Percentiles rank a stretch among this genome's conserved stretches.
phyloP scores from a whole-genome alignment of 2,113 vertebrate species.

The Oreochromis tanganicae region DNA sequence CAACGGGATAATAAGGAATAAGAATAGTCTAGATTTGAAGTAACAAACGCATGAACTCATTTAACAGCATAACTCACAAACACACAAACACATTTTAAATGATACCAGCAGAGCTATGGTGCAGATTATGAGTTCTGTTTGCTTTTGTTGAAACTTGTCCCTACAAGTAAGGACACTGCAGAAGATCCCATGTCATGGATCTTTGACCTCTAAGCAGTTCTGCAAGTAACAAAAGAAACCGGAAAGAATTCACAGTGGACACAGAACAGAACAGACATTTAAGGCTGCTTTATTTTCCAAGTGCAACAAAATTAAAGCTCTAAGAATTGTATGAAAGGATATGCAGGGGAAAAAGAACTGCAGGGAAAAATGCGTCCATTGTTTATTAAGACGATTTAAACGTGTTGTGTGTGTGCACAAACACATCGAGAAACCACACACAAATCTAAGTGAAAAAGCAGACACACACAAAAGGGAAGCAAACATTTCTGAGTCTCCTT shows the following conservation, averaged over 20 bases:
- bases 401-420: neutral
- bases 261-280: neutral
- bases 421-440: neutral
- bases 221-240: neutral
- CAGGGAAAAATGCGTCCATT: neutral
- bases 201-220: conserved; percentile 14
- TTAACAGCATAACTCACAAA: neutral
- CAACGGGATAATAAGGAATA: neutral
- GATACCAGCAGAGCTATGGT: neutral
- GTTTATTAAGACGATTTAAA: neutral
- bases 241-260: neutral
- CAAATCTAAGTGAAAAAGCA: neutral
- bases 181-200: neutral
- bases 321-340: neutral
- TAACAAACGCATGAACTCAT: neutral
- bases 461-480: neutral
- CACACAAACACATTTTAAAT: neutral
- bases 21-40: neutral
- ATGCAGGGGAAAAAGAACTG: neutral
- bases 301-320: neutral
- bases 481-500: neutral
- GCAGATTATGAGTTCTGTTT: neutral
- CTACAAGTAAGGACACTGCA: neutral
- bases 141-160: neutral
- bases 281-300: neutral